Base-by-base conservation (phyloP, 23 tunicate genomes). In the Trididemnum nubilum region DNA sequence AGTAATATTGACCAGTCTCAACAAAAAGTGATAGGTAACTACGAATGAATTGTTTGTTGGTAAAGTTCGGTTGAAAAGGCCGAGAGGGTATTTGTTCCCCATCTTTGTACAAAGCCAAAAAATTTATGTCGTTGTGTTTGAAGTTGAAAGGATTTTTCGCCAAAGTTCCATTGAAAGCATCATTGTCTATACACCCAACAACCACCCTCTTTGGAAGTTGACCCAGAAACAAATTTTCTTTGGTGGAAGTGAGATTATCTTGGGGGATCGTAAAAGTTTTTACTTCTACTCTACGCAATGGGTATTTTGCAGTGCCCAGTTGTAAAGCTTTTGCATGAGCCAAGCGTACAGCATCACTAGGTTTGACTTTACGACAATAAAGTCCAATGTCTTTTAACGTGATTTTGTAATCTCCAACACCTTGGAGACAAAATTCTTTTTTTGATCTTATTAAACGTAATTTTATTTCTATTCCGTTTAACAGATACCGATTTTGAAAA, bases 141-240 rank as follows among this genome's bases (percentile, higher is more conserved):
- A 81, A 81, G 71, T 81, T 30, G 40, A 81, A n/a, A 81, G 34
- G 85, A 79, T 5, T 33, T 54, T 58, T 57, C 1, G 35, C 25
- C 2, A 23, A 19, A 3, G 24, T n/a, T 23, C 87, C 81, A 34
- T 81, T 81, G 51, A 27, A 81, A 7, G 85, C 64, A 25, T 34
- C 71, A 30, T 73, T 83, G 57, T 83, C 81, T 34, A 83, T 82
- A 1, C 33, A 18, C 2, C 87, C 87, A 58, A 83, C 31, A 2
- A 83, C 81, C 33, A 83, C 9, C 2, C 72, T 51, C 27, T 29
- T 83, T 12, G 87, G 87, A 22, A 83, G 72, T 33, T 77, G 88
- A 28, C 83, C 88, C 50, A 63, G 26, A 64, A 64, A 85, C 34
- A 64, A 32, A 32, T 63, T 77, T 77, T 77, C 64, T 33, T 50